Evolutionary conservation across 1,140 invertebrate species (phyloP), one percentile per base, ranked within the genome.

Genomic region (Drosophila subobscura): DNA sequence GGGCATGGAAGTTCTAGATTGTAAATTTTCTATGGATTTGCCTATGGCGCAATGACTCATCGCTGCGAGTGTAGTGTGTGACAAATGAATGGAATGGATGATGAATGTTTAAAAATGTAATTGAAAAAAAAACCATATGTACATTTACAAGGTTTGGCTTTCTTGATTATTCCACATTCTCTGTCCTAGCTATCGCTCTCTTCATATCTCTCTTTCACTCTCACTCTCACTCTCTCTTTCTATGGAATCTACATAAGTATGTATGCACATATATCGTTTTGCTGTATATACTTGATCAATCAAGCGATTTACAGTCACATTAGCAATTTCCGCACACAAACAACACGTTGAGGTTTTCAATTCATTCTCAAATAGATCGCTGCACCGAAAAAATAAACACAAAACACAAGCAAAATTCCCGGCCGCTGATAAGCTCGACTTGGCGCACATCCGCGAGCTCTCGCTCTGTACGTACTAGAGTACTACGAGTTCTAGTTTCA

Each of bases 1-100:
- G 22, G 51, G 14, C 41, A 50, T 79, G 51, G 49, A 49, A 72
- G 72, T 49, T 22, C 12, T 42, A 42, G 54, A 72, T 47, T 67
- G 65, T n/a, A 49, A 29, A 47, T 49, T 49, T 68, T 68, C 63
- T 49, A 64, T 57, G 56, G 49, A 72, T 66, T 80, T 61, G 68
- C 61, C 72, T 73, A 64, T 63, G 47, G 7, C 50, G 23, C 37
- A 16, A 37, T 81, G 79, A 81, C 74, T 81, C 79, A 81, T 55
- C 22, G 33, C 45, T 58, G 46, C 55, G 59, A 59, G 68, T 52
- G 37, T 49, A 49, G 40, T 25, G 51, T 23, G 61, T 59, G 61
- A 55, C 53, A 51, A 51, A 51, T 71, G 53, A 70, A 71, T 70
- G 46, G 37, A 71, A 27, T 20, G 20, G 53, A 41, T 52, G 67